Evolutionary conservation across 2,888 invertebrate genomes (phyloP).

Genomic region (Cephalotes varians): DNA sequence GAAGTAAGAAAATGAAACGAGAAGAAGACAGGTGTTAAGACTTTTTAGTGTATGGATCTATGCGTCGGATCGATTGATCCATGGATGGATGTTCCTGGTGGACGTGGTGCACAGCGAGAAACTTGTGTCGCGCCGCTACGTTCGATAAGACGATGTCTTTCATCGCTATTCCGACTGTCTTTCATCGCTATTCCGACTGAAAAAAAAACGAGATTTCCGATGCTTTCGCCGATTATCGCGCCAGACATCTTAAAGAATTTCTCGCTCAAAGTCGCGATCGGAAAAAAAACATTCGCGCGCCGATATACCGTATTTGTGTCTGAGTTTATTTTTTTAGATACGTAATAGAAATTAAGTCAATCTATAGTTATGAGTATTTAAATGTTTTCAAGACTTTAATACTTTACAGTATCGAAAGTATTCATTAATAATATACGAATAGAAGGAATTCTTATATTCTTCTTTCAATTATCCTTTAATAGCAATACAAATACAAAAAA

Average conservation of each 20-base stretch:
- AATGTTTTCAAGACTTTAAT: slow-evolving; percentile 26
- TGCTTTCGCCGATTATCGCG: slow-evolving; percentile 1
- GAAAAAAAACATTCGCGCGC: background rate
- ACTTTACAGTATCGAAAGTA: background rate
- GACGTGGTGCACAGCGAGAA: background rate
- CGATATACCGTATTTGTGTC: background rate
- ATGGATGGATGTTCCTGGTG: background rate
- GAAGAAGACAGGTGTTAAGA: background rate
- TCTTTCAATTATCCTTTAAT: background rate
- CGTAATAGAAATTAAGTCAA: slow-evolving; percentile 9
- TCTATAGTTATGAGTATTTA: slow-evolving; percentile 13
- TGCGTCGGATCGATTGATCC: background rate
- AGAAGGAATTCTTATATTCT: too few species aligned
- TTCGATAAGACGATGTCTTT: background rate
- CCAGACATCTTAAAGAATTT: background rate
- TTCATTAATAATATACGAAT: slow-evolving; percentile 1
- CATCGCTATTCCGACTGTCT: background rate
- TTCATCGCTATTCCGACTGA: background rate
- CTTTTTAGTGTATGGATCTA: background rate
- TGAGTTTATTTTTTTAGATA: slow-evolving; percentile 9
- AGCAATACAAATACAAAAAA: background rate
- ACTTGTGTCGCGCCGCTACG: too few species aligned
- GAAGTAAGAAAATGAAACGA: background rate
- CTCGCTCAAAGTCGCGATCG: background rate
- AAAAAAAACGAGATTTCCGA: too few species aligned